Evolutionary conservation across 2,113 vertebrate genomes (phyloP), one percentile per base, ranked within the genome.

Genomic region (Morone saxatilis): DNA sequence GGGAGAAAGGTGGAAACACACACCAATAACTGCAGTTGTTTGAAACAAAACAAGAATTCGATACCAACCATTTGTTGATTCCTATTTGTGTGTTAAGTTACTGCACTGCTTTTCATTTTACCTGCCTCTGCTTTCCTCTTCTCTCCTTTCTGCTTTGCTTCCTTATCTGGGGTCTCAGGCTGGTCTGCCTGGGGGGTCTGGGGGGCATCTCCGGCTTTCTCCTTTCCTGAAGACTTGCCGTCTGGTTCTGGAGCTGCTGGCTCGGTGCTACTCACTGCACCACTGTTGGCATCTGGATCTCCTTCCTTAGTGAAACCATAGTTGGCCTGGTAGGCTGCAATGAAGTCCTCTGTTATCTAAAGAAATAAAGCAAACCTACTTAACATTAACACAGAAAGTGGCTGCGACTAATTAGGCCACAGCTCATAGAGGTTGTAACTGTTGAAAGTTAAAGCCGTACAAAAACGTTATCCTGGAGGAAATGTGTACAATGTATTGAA

Each of bases 321-420:
- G 94, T 97, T 99, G 62, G 98, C 98, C 38, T 99, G 98, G 74
- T 98, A 99, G 0, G 97, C 96, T 70, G 98, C 98, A 40, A 99
- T 92, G 90, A 99, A 99, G 93, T 99, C 98, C 84, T 99, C 97
- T 5, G 97, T 99, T 93, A 99, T 95, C 98, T 98, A 90, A 12
- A 92, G 85, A 89, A 9, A 91, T 50, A 88, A 80, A 82, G 20
- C 17, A 73, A 73, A 86, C 72, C 38, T 57, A 41, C n/a, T 88
- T 73, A 72, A 78, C 8, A 81, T 78, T 48, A 68, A 85, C 36
- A 68, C 10, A 16, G 31, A 89, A 86, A 78, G 8, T 4, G 19
- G 8, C 11, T 69, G 14, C 20, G 3, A 66, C 7, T 13, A 7
- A 6, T 13, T 71, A n/a, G 67, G 45, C 19, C 8, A 41, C 13